Conservation (phyloP, 2,113 vertebrate genomes). For the Gobio gobio region DNA sequence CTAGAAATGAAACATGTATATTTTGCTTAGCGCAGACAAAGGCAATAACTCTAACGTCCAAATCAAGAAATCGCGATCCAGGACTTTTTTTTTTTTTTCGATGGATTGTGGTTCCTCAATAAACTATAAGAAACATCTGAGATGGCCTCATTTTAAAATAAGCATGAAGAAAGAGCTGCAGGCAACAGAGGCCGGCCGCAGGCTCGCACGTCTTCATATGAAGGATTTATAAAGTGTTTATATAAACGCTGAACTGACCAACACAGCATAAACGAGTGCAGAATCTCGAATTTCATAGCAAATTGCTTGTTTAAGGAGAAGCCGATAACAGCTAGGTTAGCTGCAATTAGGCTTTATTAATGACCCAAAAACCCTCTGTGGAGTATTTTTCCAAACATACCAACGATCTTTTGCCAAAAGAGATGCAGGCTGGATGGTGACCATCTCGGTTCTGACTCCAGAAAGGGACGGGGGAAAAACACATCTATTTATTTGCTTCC, state of each 20-base stretch:
- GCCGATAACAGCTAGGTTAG: conserved; percentile 72
- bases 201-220: conserved; percentile 38
- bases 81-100: conserved; percentile 30
- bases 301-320: conserved; percentile 64
- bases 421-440: conserved; percentile 51
- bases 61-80: conserved; percentile 49
- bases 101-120: conserved; percentile 69
- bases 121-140: conserved; percentile 69
- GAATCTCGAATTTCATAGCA: conserved; percentile 68
- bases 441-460: conserved; percentile 45
- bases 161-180: conserved; percentile 55
- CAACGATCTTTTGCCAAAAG: conserved; percentile 51
- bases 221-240: conserved; percentile 74
- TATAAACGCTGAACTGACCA: conserved; percentile 65
- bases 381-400: conserved; percentile 41
- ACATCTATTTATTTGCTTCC: conserved; percentile 56
- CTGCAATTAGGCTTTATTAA: conserved; percentile 74
- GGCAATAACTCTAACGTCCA: conserved; percentile 48
- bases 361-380: conserved; percentile 60
- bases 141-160: conserved; percentile 71
- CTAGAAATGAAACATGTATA: conserved; percentile 57
- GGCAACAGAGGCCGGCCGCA: conserved; percentile 26
- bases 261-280: conserved; percentile 61
- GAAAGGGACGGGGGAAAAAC: conserved; percentile 37
- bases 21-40: conserved; percentile 60